Evolutionary conservation across 2,888 invertebrate genomes (phyloP), one percentile per base, ranked within the genome.

Genomic region (Calameuta pallipes): DNA sequence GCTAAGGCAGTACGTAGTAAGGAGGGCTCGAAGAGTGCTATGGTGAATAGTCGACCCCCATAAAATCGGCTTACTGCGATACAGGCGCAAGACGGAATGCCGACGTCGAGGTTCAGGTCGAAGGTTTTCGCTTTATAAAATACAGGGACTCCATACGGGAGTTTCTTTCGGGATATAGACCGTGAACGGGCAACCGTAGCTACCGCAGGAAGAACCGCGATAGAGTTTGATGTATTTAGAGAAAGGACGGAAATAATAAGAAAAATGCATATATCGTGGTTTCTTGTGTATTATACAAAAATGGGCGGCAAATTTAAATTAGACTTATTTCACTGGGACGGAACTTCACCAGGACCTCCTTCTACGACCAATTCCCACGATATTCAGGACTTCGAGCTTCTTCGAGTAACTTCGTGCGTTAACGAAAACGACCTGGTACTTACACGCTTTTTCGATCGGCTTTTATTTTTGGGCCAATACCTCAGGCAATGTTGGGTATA

Each of bases 61-160:
- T 88, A 89, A 89, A 88, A 89, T 89, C 88, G 88, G 87, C 87
- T 88, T 87, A 87, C 85, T 83, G 79, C 85, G 84, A 87, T 84
- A 84, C 84, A 80, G 79, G 1, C 30, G 71, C 56, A 9, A 56
- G 56, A 56, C 56, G 23, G 56, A 9, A 56, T 23, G 56, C 56
- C 56, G 56, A 56, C 56, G 56, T 56, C 1, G 56, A 23, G 56
- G 56, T 56, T 56, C 56, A 56, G 56, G 81, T 76, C 79, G 71
- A 30, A 71, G 75, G 80, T 81, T 81, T 83, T 80, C 81, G 81
- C 81, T 85, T 85, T 82, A 83, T 83, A 82, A 84, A 87, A 86
- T 82, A 80, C 23, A 56, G 56, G 56, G 9, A 56, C 56, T 56
- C 56, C 23, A 56, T 9, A 2, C 56, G 15, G 15, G 23, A 56